These are phyloP conservation scores for Dryobotodes eremita DNA, from an alignment of 2,888 invertebrate genomes.

Conservation along the genomic window DNA sequence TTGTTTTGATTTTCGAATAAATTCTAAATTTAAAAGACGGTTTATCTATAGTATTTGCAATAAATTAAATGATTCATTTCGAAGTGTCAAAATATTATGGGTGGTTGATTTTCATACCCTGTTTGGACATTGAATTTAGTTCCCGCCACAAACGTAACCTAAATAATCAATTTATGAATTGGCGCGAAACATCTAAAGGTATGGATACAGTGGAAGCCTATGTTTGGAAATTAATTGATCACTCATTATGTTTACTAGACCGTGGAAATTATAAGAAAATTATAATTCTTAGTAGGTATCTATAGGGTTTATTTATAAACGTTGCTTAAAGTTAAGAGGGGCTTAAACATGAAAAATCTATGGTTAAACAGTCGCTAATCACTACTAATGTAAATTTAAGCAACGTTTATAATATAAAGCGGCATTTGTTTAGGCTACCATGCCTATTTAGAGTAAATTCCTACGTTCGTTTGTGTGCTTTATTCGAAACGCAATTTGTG, in stretches of 20 bases:
- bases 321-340: too few relatives aligned
- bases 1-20: neutral
- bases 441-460: neutral
- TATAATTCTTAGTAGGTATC: neutral
- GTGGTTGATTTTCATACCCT: neutral
- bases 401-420: too few relatives aligned
- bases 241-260: neutral
- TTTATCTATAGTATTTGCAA: neutral
- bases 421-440: neutral
- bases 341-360: too few relatives aligned
- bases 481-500: neutral
- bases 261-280: neutral
- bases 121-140: neutral
- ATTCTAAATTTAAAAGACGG: neutral
- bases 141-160: neutral
- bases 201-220: neutral
- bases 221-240: neutral
- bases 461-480: neutral
- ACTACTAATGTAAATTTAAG: too few relatives aligned
- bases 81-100: neutral
- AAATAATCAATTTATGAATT: neutral
- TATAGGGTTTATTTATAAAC: too few relatives aligned
- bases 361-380: too few relatives aligned
- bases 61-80: neutral
- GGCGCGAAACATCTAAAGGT: neutral